phyloP scores from a whole-genome alignment of 2,113 vertebrate species.

The Octodon degus region DNA sequence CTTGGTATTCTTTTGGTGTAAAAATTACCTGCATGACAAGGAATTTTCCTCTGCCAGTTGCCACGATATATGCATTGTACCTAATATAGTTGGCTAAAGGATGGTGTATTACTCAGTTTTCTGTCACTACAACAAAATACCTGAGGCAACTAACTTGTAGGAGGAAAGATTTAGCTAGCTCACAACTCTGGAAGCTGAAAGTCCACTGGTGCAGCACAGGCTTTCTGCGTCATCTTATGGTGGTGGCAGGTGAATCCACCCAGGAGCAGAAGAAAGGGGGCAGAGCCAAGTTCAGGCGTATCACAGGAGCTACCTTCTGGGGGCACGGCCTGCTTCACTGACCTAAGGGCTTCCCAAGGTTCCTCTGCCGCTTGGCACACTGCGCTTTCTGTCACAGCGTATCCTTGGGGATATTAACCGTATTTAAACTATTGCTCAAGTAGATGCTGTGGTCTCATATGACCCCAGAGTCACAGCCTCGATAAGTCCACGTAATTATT shows the following conservation, averaged over 20 bases:
- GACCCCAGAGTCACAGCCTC: neutral
- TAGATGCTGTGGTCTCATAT: neutral
- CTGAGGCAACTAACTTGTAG: neutral
- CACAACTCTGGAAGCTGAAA: neutral
- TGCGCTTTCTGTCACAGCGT: neutral
- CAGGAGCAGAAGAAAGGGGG: neutral
- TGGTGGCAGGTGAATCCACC: neutral
- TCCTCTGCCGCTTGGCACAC: neutral
- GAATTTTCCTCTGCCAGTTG: neutral
- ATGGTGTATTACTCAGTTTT: neutral
- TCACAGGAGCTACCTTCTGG: neutral
- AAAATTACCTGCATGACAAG: neutral
- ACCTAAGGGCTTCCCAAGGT: neutral
- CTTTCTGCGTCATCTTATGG: neutral
- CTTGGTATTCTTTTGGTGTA: neutral
- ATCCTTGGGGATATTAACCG: too few species aligned
- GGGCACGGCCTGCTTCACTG: too few species aligned
- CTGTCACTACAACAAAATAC: neutral
- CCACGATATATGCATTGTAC: neutral
- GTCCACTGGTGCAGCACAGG: neutral
- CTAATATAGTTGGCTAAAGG: neutral
- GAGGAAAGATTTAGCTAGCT: neutral
- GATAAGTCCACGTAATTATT: neutral
- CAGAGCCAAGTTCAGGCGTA: neutral
- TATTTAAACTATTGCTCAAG: neutral